Base-by-base conservation (phyloP, 2,113 vertebrate genomes). In the Hydrolagus affinis region DNA sequence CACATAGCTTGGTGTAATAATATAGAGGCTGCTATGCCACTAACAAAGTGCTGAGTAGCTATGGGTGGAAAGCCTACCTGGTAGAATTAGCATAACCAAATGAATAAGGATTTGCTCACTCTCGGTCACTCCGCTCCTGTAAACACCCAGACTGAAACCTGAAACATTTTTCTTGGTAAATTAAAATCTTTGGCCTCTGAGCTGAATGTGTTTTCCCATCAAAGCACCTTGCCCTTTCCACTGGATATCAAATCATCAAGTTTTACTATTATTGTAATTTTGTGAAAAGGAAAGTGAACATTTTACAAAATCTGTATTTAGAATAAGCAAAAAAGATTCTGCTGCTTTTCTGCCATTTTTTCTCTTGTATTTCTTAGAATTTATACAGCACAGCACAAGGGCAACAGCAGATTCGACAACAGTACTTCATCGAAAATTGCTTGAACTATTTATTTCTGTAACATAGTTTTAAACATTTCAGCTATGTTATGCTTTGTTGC, bases 291-390 rank as follows among this genome's bases (percentile, higher is more conserved):
- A 23, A 17, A 23, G 44, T 44, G 4, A 78, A 80, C 30, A 30
- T 80, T 80, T 62, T 80, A 64, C 14, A 14, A n/a, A n/a, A n/a
- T n/a, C n/a, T 83, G 12, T 66, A 28, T 78, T 77, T n/a, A 59
- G 12, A 74, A 4, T 21, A 74, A 77, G 62, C 57, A 12, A 78
- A 78, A 12, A 10, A 76, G 57, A 28, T 4, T 62, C n/a, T 10
- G 60, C 23, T 28, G 1, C 30, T 66, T 6, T 19, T 25, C 21
- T 17, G 17, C 56, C 14, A 23, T 59, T 77, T 60, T 10, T 80
- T 12, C 10, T 9, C 11, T 62, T 28, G 14, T 28, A 64, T 60
- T 23, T 64, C 44, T 44, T 3, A 6, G 44, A 44, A 44, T 44
- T 44, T 1, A 3, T 44, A 44, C 6, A 44, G 44, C 44, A 44